Evolutionary conservation across 2,797 vertebrate genomes (phyloP).

Genomic region (Dermochelys coriacea): DNA sequence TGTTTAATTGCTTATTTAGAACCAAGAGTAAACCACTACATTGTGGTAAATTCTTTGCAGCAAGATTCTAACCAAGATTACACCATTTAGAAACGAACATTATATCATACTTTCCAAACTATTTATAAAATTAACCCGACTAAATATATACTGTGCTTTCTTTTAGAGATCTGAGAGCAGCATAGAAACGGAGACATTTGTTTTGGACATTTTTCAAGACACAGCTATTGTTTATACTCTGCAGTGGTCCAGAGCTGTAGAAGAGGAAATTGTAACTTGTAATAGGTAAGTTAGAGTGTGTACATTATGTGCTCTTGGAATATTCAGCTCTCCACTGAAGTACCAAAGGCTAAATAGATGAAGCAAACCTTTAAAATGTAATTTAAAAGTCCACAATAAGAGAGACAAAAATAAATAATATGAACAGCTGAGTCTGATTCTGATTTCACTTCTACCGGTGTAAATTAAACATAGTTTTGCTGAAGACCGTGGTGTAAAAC

Average conservation of each 20-base stretch:
- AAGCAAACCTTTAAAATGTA: neutral
- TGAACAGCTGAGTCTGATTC: neutral
- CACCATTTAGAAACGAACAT: conserved; percentile 49
- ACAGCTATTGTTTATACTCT: conserved; percentile 61
- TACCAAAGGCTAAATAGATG: neutral
- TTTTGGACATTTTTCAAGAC: conserved; percentile 67
- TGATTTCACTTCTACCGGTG: neutral
- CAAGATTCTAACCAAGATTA: conserved; percentile 26
- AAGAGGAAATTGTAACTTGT: conserved; percentile 57
- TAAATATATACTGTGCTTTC: conserved; percentile 40
- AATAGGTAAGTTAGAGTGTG: neutral
- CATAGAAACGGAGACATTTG: conserved; percentile 40
- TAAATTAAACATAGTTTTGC: neutral
- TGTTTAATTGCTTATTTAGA: conserved; percentile 46
- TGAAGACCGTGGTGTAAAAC: neutral
- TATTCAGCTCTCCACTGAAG: conserved; percentile 34
- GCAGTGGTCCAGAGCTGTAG: conserved; percentile 36
- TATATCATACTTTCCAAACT: conserved; percentile 64
- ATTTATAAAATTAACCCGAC: conserved; percentile 67
- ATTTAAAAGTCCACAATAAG: neutral
- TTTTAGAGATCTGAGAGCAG: conserved; percentile 57
- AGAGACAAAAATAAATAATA: neutral
- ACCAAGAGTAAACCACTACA: conserved; percentile 44
- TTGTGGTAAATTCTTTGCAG: conserved; percentile 36
- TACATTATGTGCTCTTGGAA: neutral